These are phyloP conservation scores for Trichomycterus rosablanca DNA, from an alignment of 2,113 vertebrate genomes.

Conservation along the genomic window DNA sequence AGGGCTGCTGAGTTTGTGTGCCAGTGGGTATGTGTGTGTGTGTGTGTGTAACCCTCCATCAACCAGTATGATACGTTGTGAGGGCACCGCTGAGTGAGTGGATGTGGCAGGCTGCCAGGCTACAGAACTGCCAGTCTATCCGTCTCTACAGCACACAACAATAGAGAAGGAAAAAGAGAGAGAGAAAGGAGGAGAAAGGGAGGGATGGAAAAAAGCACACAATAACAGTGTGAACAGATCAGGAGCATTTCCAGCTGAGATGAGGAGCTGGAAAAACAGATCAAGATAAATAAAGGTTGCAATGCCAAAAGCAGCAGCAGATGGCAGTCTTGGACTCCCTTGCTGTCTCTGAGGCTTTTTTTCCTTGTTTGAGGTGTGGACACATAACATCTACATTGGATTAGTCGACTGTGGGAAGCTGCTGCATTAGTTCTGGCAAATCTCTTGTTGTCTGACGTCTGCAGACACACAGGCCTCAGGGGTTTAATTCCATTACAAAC, in stretches of 20 bases:
- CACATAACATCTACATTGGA: slow-evolving; percentile 27
- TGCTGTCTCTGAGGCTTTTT: slow-evolving; percentile 44
- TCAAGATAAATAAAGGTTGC: slow-evolving; percentile 8
- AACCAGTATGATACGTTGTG: slow-evolving; percentile 72
- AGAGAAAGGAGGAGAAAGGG: slow-evolving; percentile 11
- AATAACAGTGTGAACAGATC: slow-evolving; percentile 24
- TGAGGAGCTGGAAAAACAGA: slow-evolving; percentile 37
- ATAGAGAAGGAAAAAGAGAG: slow-evolving; percentile 19
- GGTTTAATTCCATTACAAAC: slow-evolving; percentile 24
- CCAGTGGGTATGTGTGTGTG: background rate
- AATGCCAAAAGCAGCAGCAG: slow-evolving; percentile 68
- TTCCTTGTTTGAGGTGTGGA: slow-evolving; percentile 23
- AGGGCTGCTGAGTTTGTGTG: slow-evolving; percentile 6
- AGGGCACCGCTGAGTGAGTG: slow-evolving; percentile 73
- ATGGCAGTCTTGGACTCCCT: slow-evolving; percentile 90
- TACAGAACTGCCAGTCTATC: slow-evolving; percentile 54
- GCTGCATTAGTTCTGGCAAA: slow-evolving; percentile 25
- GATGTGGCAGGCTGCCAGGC: slow-evolving; percentile 63
- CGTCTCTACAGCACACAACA: slow-evolving; percentile 1
- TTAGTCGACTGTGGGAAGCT: slow-evolving; percentile 31
- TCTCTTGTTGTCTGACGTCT: slow-evolving; percentile 26
- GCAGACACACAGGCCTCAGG: slow-evolving; percentile 19
- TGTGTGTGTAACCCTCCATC: slow-evolving; percentile 54
- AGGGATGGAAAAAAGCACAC: slow-evolving; percentile 1
- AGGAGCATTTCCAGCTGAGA: slow-evolving; percentile 34